These are phyloP conservation scores for Seladonia tumulorum DNA, from an alignment of 2,888 invertebrate species.

Conservation along the genomic window DNA sequence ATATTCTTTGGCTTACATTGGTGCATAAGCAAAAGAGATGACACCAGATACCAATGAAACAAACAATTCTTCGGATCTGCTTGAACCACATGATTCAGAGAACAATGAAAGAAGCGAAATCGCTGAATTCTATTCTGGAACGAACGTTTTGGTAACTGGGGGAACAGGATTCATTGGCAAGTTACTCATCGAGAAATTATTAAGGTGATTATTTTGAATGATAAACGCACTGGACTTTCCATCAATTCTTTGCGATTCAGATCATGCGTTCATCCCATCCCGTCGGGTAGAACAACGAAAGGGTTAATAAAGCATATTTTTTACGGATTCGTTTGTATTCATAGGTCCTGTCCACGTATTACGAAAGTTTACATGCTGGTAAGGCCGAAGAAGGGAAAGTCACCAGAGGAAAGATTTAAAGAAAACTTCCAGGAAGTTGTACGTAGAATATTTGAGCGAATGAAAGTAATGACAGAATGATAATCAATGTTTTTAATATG, in stretches of 20 bases:
- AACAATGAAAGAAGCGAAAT: conserved; percentile 74
- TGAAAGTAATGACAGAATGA: neutral
- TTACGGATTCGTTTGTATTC: too few relatives aligned
- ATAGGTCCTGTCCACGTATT: conserved; percentile 79
- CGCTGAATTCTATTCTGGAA: conserved; percentile 75
- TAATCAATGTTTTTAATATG: too few relatives aligned
- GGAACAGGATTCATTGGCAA: conserved; percentile 82
- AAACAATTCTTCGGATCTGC: too few relatives aligned
- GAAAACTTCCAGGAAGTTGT: conserved; percentile 80
- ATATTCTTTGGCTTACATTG: too few relatives aligned
- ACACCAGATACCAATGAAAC: too few relatives aligned
- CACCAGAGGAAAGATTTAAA: conserved; percentile 77
- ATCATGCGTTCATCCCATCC: neutral
- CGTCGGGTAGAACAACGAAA: too few relatives aligned
- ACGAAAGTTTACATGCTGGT: conserved; percentile 80
- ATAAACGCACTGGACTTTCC: neutral
- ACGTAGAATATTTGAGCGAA: conserved; percentile 57
- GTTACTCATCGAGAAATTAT: conserved; percentile 81
- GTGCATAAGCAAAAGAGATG: too few relatives aligned
- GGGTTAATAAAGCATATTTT: too few relatives aligned
- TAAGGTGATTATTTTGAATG: conserved; percentile 70
- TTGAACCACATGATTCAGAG: too few relatives aligned
- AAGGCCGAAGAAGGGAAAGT: conserved; percentile 82
- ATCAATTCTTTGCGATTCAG: neutral
- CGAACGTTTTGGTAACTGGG: conserved; percentile 81